A percentile compares a stretch with the other conserved stretches of the same genome.
Evolutionary conservation across 2,888 invertebrate genomes (phyloP).

Genomic region (Limulus polyphemus): DNA sequence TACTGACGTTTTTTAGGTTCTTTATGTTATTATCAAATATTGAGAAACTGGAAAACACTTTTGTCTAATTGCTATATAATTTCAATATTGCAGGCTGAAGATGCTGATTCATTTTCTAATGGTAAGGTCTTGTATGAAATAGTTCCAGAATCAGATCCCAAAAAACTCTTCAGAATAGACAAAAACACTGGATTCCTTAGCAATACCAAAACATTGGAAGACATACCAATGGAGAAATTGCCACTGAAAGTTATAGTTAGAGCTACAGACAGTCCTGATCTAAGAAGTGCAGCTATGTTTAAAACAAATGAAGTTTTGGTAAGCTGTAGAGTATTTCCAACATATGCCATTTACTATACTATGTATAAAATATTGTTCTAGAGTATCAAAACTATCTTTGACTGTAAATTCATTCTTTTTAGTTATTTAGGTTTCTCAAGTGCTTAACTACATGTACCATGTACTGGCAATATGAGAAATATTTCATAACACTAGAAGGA

Average conservation of each 20-base stretch:
- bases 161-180: constrained; percentile 57
- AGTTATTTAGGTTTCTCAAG: too few species aligned
- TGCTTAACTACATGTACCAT: too few species aligned
- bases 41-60: too few species aligned
- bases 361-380: too few species aligned
- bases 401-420: too few species aligned
- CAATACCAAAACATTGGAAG: constrained; percentile 58
- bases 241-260: constrained; percentile 63
- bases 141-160: constrained; percentile 37
- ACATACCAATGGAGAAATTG: constrained; percentile 47
- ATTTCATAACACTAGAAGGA: too few species aligned
- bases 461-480: too few species aligned
- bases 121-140: constrained; percentile 58
- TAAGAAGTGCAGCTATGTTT: constrained; percentile 47
- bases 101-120: constrained; percentile 69
- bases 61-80: too few species aligned
- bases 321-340: constrained; percentile 19
- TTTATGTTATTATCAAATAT: too few species aligned
- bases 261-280: constrained; percentile 60
- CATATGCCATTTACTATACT: too few species aligned
- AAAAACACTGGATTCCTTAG: constrained; percentile 60
- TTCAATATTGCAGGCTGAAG: constrained; percentile 50
- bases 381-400: too few species aligned
- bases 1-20: too few species aligned
- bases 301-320: constrained; percentile 54